Evolutionary conservation across 2,797 vertebrate genomes (phyloP), one percentile per base, ranked within the genome.

Genomic region (Neostethus bicornis): DNA sequence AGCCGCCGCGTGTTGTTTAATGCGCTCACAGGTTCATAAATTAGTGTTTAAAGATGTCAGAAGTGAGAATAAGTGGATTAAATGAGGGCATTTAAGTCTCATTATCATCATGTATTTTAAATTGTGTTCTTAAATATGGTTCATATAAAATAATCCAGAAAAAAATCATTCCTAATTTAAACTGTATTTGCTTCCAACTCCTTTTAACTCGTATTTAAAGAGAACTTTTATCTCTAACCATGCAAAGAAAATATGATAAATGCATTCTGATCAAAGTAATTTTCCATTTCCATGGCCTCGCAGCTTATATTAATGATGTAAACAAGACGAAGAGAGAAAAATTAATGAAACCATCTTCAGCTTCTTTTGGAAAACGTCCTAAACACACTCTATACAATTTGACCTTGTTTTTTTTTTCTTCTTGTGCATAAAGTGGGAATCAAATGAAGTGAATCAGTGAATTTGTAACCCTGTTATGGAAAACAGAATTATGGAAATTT

Each of bases 391-490:
- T 69, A 81, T 65, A 59, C 39, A 70, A 79, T 87, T 87, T 73
- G 85, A 85, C 77, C 80, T 73, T 79, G 60, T 80, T 84, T 81
- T 79, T 66, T 72, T 56, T 75, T 80, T 84, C 81, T 79, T 66
- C 72, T 56, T 75, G 70, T 62, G 66, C 66, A 62, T 54, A 72
- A 70, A 77, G 78, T 79, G 80, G 77, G 69, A 86, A 87, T 82
- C 54, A 85, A 86, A 84, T 83, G 66, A 86, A 76, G 54, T 73
- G 81, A 83, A 80, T 81, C 83, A 87, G 70, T 89, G 79, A 83
- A 85, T 86, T 77, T 77, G 64, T 80, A 84, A 87, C 77, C 58
- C 47, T 61, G 72, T 77, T 76, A 76, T 37, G 60, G 72, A 77
- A 79, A 87, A 83, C 66, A 46, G 62, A 81, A 78, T 87, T 77